These are phyloP conservation scores for Phragmatobia fuliginosa DNA, from an alignment of 2,888 invertebrate species.

Conservation along the genomic window DNA sequence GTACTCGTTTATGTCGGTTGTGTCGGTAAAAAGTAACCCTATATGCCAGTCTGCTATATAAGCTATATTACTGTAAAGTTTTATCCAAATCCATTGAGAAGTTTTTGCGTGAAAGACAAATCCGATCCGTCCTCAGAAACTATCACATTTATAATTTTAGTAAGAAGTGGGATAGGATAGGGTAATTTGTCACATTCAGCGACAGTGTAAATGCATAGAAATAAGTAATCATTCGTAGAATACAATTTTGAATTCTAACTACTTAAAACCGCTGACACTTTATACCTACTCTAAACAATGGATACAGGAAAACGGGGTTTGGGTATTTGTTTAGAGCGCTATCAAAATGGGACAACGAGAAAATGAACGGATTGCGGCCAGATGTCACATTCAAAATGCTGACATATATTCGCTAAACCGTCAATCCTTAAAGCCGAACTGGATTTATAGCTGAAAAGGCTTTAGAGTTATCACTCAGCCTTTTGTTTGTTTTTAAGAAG, in stretches of 20 bases:
- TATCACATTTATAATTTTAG: too few relatives aligned
- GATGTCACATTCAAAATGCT: conserved; percentile 47
- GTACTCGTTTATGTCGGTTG: too few relatives aligned
- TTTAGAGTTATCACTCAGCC: conserved; percentile 32
- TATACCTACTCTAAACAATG: conserved; percentile 53
- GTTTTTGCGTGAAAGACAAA: too few relatives aligned
- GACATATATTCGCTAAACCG: conserved; percentile 51
- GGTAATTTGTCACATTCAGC: neutral
- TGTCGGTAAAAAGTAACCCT: too few relatives aligned
- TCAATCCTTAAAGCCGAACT: conserved; percentile 50
- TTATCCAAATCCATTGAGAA: too few relatives aligned
- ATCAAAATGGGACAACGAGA: conserved; percentile 57
- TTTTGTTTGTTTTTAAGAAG: conserved; percentile 29
- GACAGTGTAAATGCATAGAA: neutral
- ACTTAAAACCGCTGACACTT: conserved; percentile 24
- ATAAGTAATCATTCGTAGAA: neutral
- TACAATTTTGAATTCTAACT: neutral
- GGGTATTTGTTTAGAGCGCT: conserved; percentile 53
- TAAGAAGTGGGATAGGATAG: too few relatives aligned
- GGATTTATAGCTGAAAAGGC: conserved; percentile 50
- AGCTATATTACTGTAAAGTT: too few relatives aligned
- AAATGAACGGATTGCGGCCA: conserved; percentile 51
- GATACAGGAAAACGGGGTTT: conserved; percentile 49
- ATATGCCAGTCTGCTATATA: too few relatives aligned
- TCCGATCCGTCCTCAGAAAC: too few relatives aligned